These are phyloP conservation scores for Stegodyphus mimosarum DNA, from an alignment of 1,140 invertebrate genomes.

Conservation along the genomic window DNA sequence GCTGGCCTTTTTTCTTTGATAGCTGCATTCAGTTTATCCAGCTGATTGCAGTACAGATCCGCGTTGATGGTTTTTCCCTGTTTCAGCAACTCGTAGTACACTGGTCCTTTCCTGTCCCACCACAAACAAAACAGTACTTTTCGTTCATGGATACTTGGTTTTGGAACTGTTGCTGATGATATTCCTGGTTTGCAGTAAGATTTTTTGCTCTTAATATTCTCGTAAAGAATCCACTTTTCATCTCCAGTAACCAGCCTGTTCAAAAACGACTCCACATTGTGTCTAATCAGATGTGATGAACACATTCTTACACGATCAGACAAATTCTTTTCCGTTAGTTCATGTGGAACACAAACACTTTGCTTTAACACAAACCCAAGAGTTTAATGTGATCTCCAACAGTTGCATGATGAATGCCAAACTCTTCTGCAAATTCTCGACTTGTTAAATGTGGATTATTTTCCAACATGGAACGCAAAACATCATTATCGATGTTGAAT, in stretches of 20 bases:
- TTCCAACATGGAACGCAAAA: no score
- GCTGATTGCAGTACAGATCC: slow-evolving; percentile 11
- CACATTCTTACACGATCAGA: background rate
- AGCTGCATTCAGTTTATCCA: slow-evolving; percentile 4
- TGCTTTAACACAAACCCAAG: slow-evolving; percentile 27
- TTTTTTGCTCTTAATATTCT: background rate
- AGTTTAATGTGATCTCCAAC: no score
- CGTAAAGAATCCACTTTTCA: no score
- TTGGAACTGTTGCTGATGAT: slow-evolving; percentile 13
- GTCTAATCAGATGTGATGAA: no score
- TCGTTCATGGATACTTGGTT: slow-evolving; percentile 13
- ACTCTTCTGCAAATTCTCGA: no score
- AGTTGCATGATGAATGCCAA: no score
- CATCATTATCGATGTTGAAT: no score
- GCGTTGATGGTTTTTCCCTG: background rate
- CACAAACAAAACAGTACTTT: slow-evolving; percentile 15
- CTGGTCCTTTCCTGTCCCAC: slow-evolving; percentile 1
- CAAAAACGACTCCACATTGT: no score
- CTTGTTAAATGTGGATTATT: no score
- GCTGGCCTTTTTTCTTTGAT: slow-evolving; percentile 7
- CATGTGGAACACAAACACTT: slow-evolving; percentile 22
- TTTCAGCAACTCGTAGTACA: slow-evolving; percentile 10
- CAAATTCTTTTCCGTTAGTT: slow-evolving; percentile 23
- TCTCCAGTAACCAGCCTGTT: no score
- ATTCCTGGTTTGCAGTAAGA: background rate